These are phyloP conservation scores for Mormyrus proboscirostris DNA, from an alignment of 2,797 vertebrate genomes.

Conservation along the genomic window DNA sequence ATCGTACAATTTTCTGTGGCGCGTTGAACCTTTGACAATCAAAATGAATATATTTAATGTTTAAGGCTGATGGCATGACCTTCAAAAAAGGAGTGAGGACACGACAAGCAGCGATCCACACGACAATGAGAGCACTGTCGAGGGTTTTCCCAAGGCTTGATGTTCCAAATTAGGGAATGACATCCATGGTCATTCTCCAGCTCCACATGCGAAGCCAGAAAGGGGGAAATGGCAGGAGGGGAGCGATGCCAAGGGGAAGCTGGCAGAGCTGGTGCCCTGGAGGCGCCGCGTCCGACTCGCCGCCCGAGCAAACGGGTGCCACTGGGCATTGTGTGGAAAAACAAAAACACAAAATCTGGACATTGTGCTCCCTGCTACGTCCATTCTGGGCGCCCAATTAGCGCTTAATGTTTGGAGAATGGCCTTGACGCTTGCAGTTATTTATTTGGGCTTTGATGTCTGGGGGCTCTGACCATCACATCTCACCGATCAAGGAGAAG, in stretches of 20 bases:
- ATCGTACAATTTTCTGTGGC: neutral
- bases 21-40: neutral
- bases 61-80: neutral
- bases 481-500: conserved; percentile 45
- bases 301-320: conserved; percentile 38
- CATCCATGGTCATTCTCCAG: conserved; percentile 42
- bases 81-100: neutral
- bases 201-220: conserved; percentile 37
- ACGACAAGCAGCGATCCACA: conserved; percentile 15
- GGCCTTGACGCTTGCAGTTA: conserved; percentile 56
- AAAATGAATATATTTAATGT: neutral
- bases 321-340: conserved; percentile 42
- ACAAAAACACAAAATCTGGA: conserved; percentile 55
- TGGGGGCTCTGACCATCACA: conserved; percentile 48
- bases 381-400: conserved; percentile 62
- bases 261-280: conserved; percentile 48
- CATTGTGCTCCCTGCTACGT: conserved; percentile 42
- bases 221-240: conserved; percentile 38
- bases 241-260: conserved; percentile 36
- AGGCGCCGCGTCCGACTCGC: conserved; percentile 33
- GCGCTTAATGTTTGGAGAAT: conserved; percentile 51
- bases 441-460: conserved; percentile 55
- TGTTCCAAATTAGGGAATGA: conserved; percentile 30
- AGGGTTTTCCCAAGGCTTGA: conserved; percentile 6
- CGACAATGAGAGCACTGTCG: conserved; percentile 19